Base-by-base conservation (phyloP, 2,797 vertebrate species). In the Eupleurogrammus muticus region DNA sequence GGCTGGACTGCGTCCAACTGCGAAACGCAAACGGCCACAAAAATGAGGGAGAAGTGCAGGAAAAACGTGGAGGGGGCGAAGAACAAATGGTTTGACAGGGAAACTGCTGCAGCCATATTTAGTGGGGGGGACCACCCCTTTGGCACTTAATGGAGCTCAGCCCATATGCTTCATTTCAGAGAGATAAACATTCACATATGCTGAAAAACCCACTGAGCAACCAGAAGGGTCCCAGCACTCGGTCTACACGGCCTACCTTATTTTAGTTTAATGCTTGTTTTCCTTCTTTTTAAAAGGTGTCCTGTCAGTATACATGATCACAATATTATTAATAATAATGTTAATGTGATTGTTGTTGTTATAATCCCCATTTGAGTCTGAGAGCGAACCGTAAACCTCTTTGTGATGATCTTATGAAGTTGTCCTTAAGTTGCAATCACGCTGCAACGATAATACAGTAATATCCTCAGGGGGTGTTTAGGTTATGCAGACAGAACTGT, bases 131-230 rank as follows among this genome's bases (percentile, higher is more conserved):
- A 80, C 86, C 84, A 70, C 81, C 84, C 74, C 73, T 83, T 87
- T 87, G 84, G 85, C 87, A 77, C 73, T 72, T 77, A 80, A 82
- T 83, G 77, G 77, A 85, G 74, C 88, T 82, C 50, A 49, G 79
- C 68, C 75, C 77, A 77, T 81, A 89, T 73, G 90, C 84, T 87
- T 83, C 75, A 80, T 86, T 90, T 90, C 88, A 87, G 70, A 90
- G 83, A 69, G 76, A 92, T 91, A 93, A 92, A 94, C 89, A 92
- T 87, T 90, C 81, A 87, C 89, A 92, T 92, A 83, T 90, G 92
- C 77, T 88, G 76, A 86, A 87, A 79, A 87, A 58, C 55, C 66
- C 49, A 69, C 79, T 14, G 21, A 73, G 85, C 35, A 64, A 85
- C 63, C 82, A 75, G 79, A 86, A 34, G 71, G 75, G 66, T 78